These are phyloP conservation scores for Urosaurus nigricauda DNA, from an alignment of 2,797 vertebrate genomes.

Conservation along the genomic window DNA sequence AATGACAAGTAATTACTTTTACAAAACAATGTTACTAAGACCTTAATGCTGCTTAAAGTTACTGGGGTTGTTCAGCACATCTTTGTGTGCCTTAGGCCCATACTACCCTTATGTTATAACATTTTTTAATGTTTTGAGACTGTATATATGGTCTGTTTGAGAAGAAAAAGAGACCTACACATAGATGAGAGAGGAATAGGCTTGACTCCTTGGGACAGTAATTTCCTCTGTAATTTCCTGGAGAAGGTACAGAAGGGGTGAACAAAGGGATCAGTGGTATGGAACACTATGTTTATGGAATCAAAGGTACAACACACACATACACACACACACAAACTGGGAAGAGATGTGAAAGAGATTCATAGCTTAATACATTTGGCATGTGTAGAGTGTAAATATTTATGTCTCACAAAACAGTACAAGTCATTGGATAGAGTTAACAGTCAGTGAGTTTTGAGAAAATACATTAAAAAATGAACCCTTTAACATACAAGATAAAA, in stretches of 20 bases:
- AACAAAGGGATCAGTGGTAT: slow-evolving; percentile 5
- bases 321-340: slow-evolving; percentile 6
- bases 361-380: neutral
- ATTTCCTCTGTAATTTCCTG: slow-evolving; percentile 17
- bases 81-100: neutral
- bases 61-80: neutral
- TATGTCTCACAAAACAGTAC: neutral
- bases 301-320: neutral
- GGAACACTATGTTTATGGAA: neutral
- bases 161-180: neutral
- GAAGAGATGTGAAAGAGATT: slow-evolving; percentile 3
- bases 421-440: neutral
- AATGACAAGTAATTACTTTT: neutral
- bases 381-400: neutral
- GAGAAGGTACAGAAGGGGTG: neutral
- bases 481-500: neutral
- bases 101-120: neutral
- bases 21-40: neutral
- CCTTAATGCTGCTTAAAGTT: neutral
- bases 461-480: neutral
- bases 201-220: neutral
- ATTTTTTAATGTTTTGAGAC: neutral
- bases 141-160: neutral
- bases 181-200: neutral
- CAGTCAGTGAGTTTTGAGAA: neutral